Evolutionary conservation across 2,113 vertebrate species (phyloP).

Genomic region (Grammomys dolichurus): DNA sequence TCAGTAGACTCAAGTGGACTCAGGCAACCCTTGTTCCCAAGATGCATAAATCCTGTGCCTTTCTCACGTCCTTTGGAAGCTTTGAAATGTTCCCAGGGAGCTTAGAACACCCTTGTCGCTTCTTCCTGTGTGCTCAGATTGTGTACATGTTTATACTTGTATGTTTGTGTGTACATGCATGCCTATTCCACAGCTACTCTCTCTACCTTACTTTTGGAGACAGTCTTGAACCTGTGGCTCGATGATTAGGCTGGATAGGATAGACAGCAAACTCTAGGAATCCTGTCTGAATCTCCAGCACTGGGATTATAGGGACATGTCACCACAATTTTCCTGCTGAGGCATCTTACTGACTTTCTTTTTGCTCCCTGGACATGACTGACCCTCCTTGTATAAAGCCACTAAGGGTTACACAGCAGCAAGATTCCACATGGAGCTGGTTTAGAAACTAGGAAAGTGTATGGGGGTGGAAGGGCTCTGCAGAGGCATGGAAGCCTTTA

Average conservation of each 20-base stretch:
- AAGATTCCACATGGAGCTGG: not conserved
- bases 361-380: not conserved
- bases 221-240: not conserved
- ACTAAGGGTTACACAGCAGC: not conserved
- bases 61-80: not conserved
- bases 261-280: not conserved
- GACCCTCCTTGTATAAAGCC: not conserved
- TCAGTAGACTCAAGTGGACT: not conserved
- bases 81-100: not conserved
- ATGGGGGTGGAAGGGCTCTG: not conserved
- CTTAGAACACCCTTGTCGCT: not conserved
- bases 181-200: not conserved
- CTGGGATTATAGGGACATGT: not conserved
- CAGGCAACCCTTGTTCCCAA: not conserved
- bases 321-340: not conserved
- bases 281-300: not conserved
- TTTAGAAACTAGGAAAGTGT: not conserved
- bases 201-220: not conserved
- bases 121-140: not conserved
- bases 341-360: not conserved
- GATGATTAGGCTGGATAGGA: not conserved
- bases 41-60: not conserved
- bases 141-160: not conserved
- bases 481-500: not conserved
- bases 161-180: not conserved